Base-by-base conservation (phyloP, 1,140 invertebrate species). In the Diorhabda elongata region DNA sequence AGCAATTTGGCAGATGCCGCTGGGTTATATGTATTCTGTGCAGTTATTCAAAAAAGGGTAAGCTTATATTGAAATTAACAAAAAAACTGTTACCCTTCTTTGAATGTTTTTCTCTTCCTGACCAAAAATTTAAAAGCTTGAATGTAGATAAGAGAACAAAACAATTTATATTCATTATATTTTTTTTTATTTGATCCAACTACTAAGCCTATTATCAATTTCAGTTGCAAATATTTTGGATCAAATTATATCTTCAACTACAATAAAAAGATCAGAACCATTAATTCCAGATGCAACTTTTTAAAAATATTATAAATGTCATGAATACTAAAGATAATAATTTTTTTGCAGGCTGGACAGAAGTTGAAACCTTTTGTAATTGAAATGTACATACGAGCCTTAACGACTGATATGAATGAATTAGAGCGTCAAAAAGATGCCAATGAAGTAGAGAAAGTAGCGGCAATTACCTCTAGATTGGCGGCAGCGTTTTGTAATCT, bases 321-420 rank as follows among this genome's bases (percentile, higher is more conserved):
- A 26, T 26, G 26, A 26, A 26, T 26, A 26, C 0, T 26, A 26
- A 26, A 26, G 8, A 57, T 57, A 65, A 41, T 58, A 4, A 26
- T 71, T 59, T 73, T 75, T 68, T 86, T 85, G 60, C 81, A 89
- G 88, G 88, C 87, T 78, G 86, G 84, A 61, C 81, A 84, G 3
- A 83, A 80, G 45, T 84, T 91, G 78, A 87, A 86, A 72, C 82
- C 88, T 9, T 84, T 91, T 66, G 85, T 88, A 5, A 89, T 91
- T 62, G 89, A 92, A 77, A 76, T 92, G 26, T 91, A 91, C 76
- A 88, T 92, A 42, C 84, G 87, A 66, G 90, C 89, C 0, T 83
- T 92, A 64, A 91, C 89, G 3, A 86, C 87, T 4, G 90, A 92
- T 74, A 89, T 92, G 86, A 93, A 92, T 74, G 87, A 89, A 75